A percentile compares a stretch with the other conserved stretches of the same genome.
Evolutionary conservation across 2,797 vertebrate genomes (phyloP).

Genomic region (Ceryle rudis): DNA sequence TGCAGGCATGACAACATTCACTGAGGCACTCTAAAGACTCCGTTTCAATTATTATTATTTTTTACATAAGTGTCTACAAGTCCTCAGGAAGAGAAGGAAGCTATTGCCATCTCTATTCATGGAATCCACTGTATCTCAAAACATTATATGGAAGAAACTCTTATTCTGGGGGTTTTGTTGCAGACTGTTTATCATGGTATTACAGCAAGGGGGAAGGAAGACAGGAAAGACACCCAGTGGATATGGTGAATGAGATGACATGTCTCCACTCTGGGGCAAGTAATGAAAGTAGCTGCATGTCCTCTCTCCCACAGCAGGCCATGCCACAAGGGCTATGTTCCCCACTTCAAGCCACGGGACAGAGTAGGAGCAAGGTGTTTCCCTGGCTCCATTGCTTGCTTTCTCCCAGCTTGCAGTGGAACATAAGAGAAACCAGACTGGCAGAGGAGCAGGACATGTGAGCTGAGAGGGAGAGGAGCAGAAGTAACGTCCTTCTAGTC

Average conservation of each 20-base stretch:
- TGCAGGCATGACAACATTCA: neutral
- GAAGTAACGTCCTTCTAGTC: constrained; percentile 17
- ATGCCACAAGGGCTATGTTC: neutral
- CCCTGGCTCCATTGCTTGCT: neutral
- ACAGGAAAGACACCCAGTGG: neutral
- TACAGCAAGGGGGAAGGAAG: neutral
- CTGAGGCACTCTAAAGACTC: neutral
- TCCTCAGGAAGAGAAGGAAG: neutral
- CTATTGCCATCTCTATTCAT: neutral
- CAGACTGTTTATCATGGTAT: neutral
- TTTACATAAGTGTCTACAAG: neutral
- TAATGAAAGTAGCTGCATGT: neutral
- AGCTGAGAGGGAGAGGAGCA: neutral
- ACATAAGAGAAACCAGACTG: neutral
- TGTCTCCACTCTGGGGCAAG: neutral
- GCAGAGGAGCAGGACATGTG: neutral
- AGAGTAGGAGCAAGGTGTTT: neutral
- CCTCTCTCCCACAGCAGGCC: neutral
- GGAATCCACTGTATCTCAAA: neutral
- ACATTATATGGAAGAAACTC: neutral
- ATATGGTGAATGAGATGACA: fast-evolving
- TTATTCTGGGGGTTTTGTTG: neutral
- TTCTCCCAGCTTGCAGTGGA: neutral
- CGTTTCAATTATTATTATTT: neutral
- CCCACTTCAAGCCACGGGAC: fast-evolving